These are phyloP conservation scores for Plemyria rubiginata DNA, from an alignment of 2,888 invertebrate species.

Conservation along the genomic window DNA sequence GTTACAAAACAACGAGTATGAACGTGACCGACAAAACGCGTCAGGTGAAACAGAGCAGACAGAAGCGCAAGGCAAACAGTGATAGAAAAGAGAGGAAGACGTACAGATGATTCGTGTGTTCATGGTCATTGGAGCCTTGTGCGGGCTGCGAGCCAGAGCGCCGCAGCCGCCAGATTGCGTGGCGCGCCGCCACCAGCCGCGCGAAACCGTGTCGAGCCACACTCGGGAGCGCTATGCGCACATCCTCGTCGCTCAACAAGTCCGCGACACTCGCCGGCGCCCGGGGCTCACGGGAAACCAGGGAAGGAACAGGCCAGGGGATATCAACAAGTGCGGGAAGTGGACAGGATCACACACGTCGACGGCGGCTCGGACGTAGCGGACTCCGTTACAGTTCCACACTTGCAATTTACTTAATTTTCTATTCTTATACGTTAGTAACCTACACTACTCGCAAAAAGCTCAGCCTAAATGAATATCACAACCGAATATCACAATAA, in stretches of 20 bases:
- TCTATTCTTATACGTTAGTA: slow-evolving; percentile 17
- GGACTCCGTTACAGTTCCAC: slow-evolving; percentile 54
- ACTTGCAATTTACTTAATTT: background rate
- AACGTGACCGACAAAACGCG: background rate
- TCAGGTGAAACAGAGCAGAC: slow-evolving; percentile 38
- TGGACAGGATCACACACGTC: slow-evolving; percentile 46
- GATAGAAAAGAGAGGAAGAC: slow-evolving; percentile 74
- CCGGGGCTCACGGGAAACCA: slow-evolving; percentile 58
- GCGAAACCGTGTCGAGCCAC: slow-evolving; percentile 89
- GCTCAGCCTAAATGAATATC: slow-evolving; percentile 78
- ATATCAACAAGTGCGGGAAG: slow-evolving; percentile 58
- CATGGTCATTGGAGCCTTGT: slow-evolving; percentile 80
- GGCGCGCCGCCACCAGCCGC: slow-evolving; percentile 89
- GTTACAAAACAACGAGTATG: background rate
- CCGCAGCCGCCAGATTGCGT: slow-evolving; percentile 89
- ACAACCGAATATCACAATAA: slow-evolving; percentile 84
- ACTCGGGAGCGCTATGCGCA: slow-evolving; percentile 75
- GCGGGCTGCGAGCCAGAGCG: slow-evolving; percentile 82
- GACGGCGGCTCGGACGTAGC: slow-evolving; percentile 55
- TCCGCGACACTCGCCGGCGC: slow-evolving; percentile 51
- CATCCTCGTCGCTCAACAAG: slow-evolving; percentile 67
- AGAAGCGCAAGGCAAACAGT: slow-evolving; percentile 58
- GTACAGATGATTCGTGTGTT: slow-evolving; percentile 84
- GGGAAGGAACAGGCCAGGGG: slow-evolving; percentile 48
- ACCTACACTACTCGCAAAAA: slow-evolving; percentile 71